phyloP scores from a whole-genome alignment of 2,113 vertebrate genomes.

The Cottus gobio region DNA sequence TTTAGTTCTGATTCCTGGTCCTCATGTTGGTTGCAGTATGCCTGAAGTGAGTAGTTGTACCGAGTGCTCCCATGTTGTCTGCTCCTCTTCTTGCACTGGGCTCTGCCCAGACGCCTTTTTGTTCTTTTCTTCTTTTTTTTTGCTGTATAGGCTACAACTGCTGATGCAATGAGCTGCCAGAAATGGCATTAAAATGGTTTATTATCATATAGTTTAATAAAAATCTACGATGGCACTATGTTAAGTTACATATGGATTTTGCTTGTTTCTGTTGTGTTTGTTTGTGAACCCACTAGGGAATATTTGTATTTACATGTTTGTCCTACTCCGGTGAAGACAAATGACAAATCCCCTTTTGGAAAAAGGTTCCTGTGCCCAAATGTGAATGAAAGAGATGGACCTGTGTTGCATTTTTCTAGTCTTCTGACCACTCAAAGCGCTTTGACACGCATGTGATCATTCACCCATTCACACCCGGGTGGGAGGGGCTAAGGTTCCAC shows the following conservation, averaged over 20 bases:
- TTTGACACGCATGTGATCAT: no score
- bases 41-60: slow-evolving; percentile 61
- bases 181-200: slow-evolving; percentile 62
- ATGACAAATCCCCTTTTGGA: no score
- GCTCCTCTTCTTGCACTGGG: slow-evolving; percentile 75
- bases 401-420: no score
- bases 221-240: slow-evolving; percentile 63
- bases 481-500: no score
- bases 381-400: no score
- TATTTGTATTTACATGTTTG: no score
- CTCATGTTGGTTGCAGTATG: slow-evolving; percentile 55
- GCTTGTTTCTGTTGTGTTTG: slow-evolving; percentile 5
- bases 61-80: slow-evolving; percentile 62
- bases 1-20: slow-evolving; percentile 48
- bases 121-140: slow-evolving; percentile 42
- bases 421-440: no score
- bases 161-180: slow-evolving; percentile 69
- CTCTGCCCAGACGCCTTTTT: slow-evolving; percentile 75
- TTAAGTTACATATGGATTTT: slow-evolving; percentile 2
- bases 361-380: no score
- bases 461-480: no score
- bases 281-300: not conserved
- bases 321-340: no score
- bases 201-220: slow-evolving; percentile 71
- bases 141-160: slow-evolving; percentile 68